Evolutionary conservation across 2,888 invertebrate species (phyloP).

Genomic region (Julus scandinavius): DNA sequence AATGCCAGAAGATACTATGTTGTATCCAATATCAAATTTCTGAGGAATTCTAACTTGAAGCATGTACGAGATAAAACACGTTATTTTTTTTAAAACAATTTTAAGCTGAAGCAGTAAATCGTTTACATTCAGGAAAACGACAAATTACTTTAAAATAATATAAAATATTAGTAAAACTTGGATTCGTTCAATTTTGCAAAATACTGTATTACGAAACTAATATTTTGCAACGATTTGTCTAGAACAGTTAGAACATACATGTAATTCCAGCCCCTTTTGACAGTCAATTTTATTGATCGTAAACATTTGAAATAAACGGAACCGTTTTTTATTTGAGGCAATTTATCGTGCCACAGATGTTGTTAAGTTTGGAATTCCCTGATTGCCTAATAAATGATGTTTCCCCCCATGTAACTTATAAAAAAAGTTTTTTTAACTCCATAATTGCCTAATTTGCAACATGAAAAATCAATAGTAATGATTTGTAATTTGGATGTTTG

Average conservation of each 20-base stretch:
- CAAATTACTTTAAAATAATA: too few relatives aligned
- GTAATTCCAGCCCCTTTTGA: not conserved
- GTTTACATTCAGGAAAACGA: too few relatives aligned
- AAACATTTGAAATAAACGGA: not conserved
- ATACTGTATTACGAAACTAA: not conserved
- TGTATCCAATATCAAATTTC: too few relatives aligned
- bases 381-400: not conserved
- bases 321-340: not conserved
- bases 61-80: too few relatives aligned
- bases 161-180: too few relatives aligned
- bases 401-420: not conserved
- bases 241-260: too few relatives aligned
- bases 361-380: not conserved
- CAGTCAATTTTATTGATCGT: not conserved
- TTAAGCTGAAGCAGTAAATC: too few relatives aligned
- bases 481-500: not conserved
- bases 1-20: too few relatives aligned
- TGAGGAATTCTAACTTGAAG: too few relatives aligned
- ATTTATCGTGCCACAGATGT: conserved; percentile 4
- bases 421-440: not conserved
- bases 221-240: not conserved
- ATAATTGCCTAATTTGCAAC: not conserved
- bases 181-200: not conserved
- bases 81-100: too few relatives aligned
- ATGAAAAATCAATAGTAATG: not conserved